Evolutionary conservation across 2,888 invertebrate species (phyloP), one percentile per base, ranked within the genome.

Genomic region (Subacronicta megacephala): DNA sequence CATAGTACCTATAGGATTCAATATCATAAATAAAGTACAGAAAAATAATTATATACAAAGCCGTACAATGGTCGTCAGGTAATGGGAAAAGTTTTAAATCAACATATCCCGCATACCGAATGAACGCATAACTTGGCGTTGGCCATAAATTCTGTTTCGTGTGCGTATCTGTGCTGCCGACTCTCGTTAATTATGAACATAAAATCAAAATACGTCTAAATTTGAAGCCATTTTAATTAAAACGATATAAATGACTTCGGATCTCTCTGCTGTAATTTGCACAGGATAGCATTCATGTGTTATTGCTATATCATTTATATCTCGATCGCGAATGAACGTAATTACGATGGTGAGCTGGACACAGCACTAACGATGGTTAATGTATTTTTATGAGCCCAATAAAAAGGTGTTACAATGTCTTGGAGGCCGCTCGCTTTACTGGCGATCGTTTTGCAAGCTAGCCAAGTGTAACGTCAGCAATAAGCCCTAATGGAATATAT

Each of bases 1-100:
- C 41, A 74, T 70, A 36, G 52, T 33, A 43, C 31, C n/a, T n/a
- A n/a, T n/a, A n/a, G 44, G 29, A 40, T 13, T 41, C 31, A 29
- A 29, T 47, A 9, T 56, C 59, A 63, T 66, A 61, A 75, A 73
- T 70, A 73, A 66, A 65, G 46, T 67, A 59, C 62, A 53, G 50
- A 45, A 52, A 35, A 68, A 58, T 70, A 44, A 70, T 73, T 54
- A 61, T 71, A 52, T 53, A 69, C 59, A 62, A 57, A 69, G 40
- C 65, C 54, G 62, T 53, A 72, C 68, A 70, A 63, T 66, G 57
- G 61, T 63, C 51, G 49, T 37, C 52, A 60, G 55, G 70, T 81
- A 82, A 82, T 82, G 72, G 80, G 75, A 66, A 80, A 82, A 82
- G 81, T 82, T 82, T 78, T 72, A 76, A 80, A 78, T 80, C 74